Evolutionary conservation across 2,888 invertebrate genomes (phyloP).

Genomic region (Antheraea yamamai): DNA sequence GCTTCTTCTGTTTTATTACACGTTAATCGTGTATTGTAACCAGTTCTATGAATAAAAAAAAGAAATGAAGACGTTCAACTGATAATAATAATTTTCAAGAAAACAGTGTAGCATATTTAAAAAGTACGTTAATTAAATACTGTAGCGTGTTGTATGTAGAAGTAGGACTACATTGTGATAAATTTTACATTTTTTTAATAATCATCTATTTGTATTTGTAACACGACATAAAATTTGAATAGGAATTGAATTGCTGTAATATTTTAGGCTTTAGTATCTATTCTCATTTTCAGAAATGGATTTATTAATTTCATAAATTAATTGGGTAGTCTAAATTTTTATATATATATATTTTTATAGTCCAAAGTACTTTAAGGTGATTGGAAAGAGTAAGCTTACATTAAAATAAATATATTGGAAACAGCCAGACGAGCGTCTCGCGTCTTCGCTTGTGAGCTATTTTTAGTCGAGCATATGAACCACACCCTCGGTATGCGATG

Average conservation of each 20-base stretch:
- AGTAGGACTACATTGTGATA: neutral
- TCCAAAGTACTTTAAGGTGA: neutral
- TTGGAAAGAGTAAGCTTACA: constrained; percentile 15
- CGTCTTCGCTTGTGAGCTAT: constrained; percentile 43
- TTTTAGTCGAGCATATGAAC: constrained; percentile 41
- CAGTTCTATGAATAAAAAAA: no score
- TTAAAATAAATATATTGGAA: constrained; percentile 23
- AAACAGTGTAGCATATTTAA: neutral
- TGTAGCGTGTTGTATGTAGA: neutral
- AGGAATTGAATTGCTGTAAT: neutral
- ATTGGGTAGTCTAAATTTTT: neutral
- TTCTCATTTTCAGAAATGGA: neutral
- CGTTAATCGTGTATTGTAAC: no score
- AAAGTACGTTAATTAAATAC: neutral
- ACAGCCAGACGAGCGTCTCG: constrained; percentile 28
- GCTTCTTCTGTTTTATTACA: no score
- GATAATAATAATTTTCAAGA: neutral
- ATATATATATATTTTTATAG: no score
- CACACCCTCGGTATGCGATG: constrained; percentile 51
- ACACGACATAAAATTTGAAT: neutral
- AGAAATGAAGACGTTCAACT: neutral
- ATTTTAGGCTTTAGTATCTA: neutral
- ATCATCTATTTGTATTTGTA: neutral
- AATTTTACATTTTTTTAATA: neutral
- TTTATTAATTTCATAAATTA: neutral